Conservation (phyloP, 1,140 invertebrate species). For the Leptoteleia sp. region DNA sequence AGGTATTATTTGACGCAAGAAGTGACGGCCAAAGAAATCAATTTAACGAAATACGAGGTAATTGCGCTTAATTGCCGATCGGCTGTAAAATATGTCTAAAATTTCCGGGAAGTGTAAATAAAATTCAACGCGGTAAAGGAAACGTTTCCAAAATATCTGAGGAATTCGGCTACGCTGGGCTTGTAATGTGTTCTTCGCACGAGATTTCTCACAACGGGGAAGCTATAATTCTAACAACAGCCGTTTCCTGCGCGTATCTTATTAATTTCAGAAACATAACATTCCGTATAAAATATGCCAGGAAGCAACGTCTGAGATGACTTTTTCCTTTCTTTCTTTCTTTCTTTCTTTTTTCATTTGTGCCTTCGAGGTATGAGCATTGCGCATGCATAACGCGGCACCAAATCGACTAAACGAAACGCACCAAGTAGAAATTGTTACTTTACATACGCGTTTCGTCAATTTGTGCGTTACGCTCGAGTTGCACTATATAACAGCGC, state of each 20-base stretch:
- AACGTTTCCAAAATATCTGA: conserved; percentile 35
- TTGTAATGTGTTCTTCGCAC: conserved; percentile 38
- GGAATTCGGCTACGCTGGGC: conserved; percentile 26
- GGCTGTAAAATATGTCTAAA: neutral
- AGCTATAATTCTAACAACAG: conserved; percentile 44
- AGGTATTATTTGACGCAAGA: too few species aligned
- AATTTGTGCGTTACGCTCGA: conserved; percentile 64
- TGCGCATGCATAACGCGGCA: conserved; percentile 18
- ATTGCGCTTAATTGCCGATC: neutral
- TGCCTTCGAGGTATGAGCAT: conserved; percentile 27
- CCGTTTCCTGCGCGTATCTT: conserved; percentile 43
- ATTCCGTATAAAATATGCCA: conserved; percentile 39
- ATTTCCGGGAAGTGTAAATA: conserved; percentile 12
- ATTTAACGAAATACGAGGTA: neutral
- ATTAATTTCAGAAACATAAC: conserved; percentile 55
- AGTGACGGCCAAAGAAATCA: too few species aligned
- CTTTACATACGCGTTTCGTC: conserved; percentile 62
- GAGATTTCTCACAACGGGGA: conserved; percentile 43
- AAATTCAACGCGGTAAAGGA: conserved; percentile 23
- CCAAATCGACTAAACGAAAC: conserved; percentile 45
- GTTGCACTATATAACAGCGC: conserved; percentile 69
- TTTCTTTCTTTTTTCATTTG: conserved; percentile 28
- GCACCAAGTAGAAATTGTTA: conserved; percentile 54
- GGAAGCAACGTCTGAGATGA: conserved; percentile 41
- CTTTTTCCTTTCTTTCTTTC: conserved; percentile 37